Base-by-base conservation (phyloP, 2,888 invertebrate genomes). In the Sphaeridia pumilis region DNA sequence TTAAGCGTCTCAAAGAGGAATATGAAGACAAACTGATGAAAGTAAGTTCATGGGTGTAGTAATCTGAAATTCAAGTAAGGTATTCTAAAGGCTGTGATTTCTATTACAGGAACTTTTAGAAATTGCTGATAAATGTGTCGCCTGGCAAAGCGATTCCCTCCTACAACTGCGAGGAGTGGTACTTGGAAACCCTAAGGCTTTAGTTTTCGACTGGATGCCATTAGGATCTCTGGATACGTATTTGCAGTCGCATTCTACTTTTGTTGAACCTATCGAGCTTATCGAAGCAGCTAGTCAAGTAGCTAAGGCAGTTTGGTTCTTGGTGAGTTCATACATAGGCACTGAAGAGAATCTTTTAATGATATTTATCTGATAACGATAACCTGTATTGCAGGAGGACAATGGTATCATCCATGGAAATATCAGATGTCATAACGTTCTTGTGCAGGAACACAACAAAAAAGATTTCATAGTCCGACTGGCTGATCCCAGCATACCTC, bases 301-400 rank as follows among this genome's bases (percentile, higher is more conserved):
- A 49, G 87, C 89, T 1, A 82, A 84, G 27, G 90, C 88, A 10
- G 73, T 92, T 25, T 88, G 86, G 81, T 86, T 88, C 72, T 73
- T 92, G 72, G 85, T 85, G 71, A 71, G 69, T 69, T 31, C 14
- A 14, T 10, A 31, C 7, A 41, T 20, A 17, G 7, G 7, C 21
- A 41, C 41, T 47, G 49, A 41, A 34, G 22, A 46, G 26, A 38
- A 43, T 22, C 25, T 36, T 51, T 34, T n/a, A 10, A 21, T 46
- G 22, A 25, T 34, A 20, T 20, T 28, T 20, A 20, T 51, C 24
- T 25, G 26, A 22, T 46, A 14, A 34, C 22, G 27, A 31, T 31
- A 10, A 31, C 31, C 7, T 31, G 7, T 31, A 41, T 65, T 67
- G 20, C 61, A 81, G 80, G 79, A 82, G 68, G 87, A 88, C 69